Percentiles rank a stretch among this genome's conserved stretches.
phyloP scores from a whole-genome alignment of 2,797 vertebrate genomes.

The Gallinago stenura region DNA sequence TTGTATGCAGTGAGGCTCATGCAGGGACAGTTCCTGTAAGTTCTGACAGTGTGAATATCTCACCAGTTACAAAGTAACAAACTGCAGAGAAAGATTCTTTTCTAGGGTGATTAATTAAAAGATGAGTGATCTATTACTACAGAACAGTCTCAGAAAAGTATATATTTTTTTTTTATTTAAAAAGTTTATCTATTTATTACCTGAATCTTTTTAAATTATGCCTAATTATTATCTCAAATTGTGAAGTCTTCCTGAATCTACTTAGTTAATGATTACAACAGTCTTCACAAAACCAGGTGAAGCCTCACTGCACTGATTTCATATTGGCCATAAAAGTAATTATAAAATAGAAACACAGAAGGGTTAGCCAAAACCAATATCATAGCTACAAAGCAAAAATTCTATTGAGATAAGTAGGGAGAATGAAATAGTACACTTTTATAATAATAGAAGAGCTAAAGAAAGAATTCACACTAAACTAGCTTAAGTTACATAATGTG shows the following conservation, averaged over 20 bases:
- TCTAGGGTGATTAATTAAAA: background rate
- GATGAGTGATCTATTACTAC: background rate
- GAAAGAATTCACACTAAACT: background rate
- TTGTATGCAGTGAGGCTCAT: background rate
- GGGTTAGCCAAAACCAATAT: background rate
- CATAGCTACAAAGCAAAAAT: background rate
- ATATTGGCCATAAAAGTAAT: background rate
- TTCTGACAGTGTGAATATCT: background rate
- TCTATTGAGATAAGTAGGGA: background rate
- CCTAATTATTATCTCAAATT: background rate
- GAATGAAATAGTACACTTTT: background rate
- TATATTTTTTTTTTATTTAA: background rate
- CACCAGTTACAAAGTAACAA: background rate
- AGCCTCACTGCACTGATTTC: background rate
- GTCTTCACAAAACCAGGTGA: background rate
- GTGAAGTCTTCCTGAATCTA: background rate
- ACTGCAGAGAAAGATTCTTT: background rate
- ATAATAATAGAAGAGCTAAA: background rate
- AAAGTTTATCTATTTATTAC: background rate
- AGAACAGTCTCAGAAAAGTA: background rate
- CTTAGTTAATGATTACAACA: background rate
- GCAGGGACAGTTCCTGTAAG: background rate
- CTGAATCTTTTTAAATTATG: background rate
- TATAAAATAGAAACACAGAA: background rate
- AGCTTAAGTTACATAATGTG: background rate